phyloP scores from a whole-genome alignment of 2,888 invertebrate species.

The Anthrax anthrax region DNA sequence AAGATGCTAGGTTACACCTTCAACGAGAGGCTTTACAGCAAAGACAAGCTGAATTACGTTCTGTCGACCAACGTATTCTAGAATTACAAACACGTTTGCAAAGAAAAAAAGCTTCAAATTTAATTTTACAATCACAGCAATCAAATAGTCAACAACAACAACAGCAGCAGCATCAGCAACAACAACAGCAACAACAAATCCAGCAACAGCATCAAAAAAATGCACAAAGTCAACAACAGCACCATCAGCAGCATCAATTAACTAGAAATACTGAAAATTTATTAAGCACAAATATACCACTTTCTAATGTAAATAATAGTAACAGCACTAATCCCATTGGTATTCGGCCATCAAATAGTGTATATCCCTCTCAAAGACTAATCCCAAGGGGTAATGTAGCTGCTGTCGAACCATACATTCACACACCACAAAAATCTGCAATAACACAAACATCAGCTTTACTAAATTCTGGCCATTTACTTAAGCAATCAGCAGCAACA shows the following conservation, averaged over 20 bases:
- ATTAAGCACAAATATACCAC: background rate
- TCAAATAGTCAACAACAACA: slow-evolving; percentile 15
- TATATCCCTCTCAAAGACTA: slow-evolving; percentile 27
- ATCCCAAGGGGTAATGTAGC: slow-evolving; percentile 62
- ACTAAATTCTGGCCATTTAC: slow-evolving; percentile 24
- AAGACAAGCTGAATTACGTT: slow-evolving; percentile 79
- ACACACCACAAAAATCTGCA: slow-evolving; percentile 52
- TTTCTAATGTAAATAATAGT: slow-evolving; percentile 2
- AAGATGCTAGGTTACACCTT: slow-evolving; percentile 76
- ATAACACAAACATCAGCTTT: slow-evolving; percentile 26
- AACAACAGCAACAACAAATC: slow-evolving; percentile 26
- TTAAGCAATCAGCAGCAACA: slow-evolving; percentile 29
- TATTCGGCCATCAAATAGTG: slow-evolving; percentile 20
- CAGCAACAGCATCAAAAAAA: slow-evolving; percentile 16
- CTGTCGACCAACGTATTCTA: slow-evolving; percentile 84
- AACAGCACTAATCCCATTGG: slow-evolving; percentile 13
- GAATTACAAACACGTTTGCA: slow-evolving; percentile 85
- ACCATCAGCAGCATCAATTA: slow-evolving; percentile 18
- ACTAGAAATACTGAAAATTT: slow-evolving; percentile 11
- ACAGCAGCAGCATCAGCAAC: slow-evolving; percentile 34
- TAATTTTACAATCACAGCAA: slow-evolving; percentile 41
- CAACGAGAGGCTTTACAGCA: slow-evolving; percentile 80
- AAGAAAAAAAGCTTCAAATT: slow-evolving; percentile 73
- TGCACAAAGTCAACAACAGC: slow-evolving; percentile 10
- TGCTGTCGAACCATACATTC: slow-evolving; percentile 77